Evolutionary conservation across 1,140 invertebrate species (phyloP), one percentile per base, ranked within the genome.

Genomic region (Trachelipus rathkii): DNA sequence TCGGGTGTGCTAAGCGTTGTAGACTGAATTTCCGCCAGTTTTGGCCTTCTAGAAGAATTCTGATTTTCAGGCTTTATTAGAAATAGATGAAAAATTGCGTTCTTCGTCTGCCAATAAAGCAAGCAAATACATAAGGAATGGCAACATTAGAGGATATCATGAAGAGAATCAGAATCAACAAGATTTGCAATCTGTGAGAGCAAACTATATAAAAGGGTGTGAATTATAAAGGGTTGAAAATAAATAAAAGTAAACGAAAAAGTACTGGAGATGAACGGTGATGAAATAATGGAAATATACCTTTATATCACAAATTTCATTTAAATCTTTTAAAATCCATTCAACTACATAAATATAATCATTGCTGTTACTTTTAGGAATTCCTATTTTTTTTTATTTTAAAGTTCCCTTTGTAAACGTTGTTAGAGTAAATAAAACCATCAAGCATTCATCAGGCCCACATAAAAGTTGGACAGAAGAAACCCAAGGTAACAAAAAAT

Each of bases 231-330:
- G n/a, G n/a, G n/a, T n/a, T n/a, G n/a, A n/a, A n/a, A n/a, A n/a
- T n/a, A n/a, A n/a, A 75, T 60, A 77, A 79, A 75, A 68, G 70
- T 74, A 79, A 79, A 76, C 75, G 74, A 71, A 79, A n/a, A 67
- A 69, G 67, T 53, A 44, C 71, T 71, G 76, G 76, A 44, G 71
- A 76, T 74, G 71, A 79, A 74, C 69, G n/a, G n/a, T n/a, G n/a
- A n/a, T n/a, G n/a, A 21, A 70, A n/a, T 76, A 79, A 76, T 76
- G 73, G 74, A 3, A 33, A 33, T 33, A 33, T n/a, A n/a, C n/a
- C n/a, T 33, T 33, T 33, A 33, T 33, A 3, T 6, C n/a, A n/a
- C 33, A 33, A 33, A 33, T n/a, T 33, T n/a, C n/a, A 33, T 33
- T 33, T n/a, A n/a, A 33, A 33, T 1, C 33, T n/a, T 33, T 6